phyloP scores from a whole-genome alignment of 2,113 vertebrate species.

The Labrus mixtus region DNA sequence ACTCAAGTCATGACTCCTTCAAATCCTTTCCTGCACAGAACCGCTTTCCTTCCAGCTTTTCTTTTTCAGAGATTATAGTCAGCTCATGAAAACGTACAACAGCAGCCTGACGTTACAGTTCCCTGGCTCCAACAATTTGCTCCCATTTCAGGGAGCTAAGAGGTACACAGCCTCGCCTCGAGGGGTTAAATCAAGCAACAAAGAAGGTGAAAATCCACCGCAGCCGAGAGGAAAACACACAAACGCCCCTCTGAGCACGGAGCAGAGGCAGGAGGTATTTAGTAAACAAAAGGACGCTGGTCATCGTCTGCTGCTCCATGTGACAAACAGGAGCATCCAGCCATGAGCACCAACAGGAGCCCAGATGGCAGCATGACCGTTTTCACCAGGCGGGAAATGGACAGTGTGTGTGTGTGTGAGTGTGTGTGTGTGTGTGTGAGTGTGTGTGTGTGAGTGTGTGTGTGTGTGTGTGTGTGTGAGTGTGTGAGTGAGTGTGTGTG shows the following conservation, averaged over 20 bases:
- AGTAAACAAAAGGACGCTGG: neutral
- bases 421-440: too few relatives aligned
- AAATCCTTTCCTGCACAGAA: neutral
- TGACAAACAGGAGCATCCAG: neutral
- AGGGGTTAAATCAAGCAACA: slow-evolving; percentile 47
- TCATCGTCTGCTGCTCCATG: neutral
- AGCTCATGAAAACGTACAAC: neutral
- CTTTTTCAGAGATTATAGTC: neutral
- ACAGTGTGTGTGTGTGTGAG: neutral
- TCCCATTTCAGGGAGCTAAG: slow-evolving; percentile 18
- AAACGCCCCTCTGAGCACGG: neutral
- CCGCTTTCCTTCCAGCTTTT: neutral
- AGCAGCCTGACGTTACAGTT: neutral
- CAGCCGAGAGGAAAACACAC: slow-evolving; percentile 1
- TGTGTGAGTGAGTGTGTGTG: too few relatives aligned
- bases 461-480: too few relatives aligned
- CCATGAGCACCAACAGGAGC: slow-evolving; percentile 36
- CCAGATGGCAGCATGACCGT: slow-evolving; percentile 42
- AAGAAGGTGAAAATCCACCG: slow-evolving; percentile 19
- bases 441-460: too few relatives aligned
- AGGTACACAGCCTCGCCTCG: slow-evolving; percentile 8
- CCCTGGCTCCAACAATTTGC: slow-evolving; percentile 19
- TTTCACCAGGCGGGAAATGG: slow-evolving; percentile 27
- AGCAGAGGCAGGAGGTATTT: neutral
- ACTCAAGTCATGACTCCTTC: neutral